phyloP scores from a whole-genome alignment of 2,797 vertebrate genomes.

The Tragelaphus eurycerus region DNA sequence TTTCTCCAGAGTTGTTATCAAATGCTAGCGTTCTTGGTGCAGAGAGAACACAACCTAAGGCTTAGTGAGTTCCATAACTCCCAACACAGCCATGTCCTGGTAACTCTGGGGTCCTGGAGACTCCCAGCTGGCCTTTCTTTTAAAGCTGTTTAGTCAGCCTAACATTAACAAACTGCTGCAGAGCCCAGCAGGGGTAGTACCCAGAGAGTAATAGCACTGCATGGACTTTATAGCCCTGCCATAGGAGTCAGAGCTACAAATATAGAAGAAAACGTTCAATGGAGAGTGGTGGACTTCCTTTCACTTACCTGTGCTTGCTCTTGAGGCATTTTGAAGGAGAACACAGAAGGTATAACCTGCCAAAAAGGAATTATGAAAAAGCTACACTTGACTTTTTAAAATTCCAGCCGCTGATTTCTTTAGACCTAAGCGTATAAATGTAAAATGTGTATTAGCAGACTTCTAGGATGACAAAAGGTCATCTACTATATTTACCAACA shows the following conservation, averaged over 20 bases:
- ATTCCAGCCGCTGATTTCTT: neutral
- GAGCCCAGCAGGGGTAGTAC: neutral
- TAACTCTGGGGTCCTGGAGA: neutral
- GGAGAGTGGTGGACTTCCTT: neutral
- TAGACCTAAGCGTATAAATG: neutral
- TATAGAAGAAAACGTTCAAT: neutral
- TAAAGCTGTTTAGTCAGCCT: neutral
- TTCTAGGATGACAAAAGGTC: neutral
- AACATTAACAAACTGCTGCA: neutral
- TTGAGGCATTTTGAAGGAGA: slow-evolving; percentile 60
- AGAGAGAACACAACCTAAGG: neutral
- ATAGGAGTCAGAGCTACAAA: neutral
- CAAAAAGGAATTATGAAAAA: neutral
- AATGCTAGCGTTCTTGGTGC: neutral
- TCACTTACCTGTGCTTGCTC: slow-evolving; percentile 64
- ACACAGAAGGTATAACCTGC: slow-evolving; percentile 40
- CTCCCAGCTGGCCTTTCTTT: neutral
- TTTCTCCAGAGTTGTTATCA: neutral
- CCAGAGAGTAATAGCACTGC: neutral
- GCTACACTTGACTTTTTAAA: neutral
- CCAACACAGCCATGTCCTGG: neutral
- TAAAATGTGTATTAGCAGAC: neutral
- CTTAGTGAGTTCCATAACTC: neutral
- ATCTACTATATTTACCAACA: neutral
- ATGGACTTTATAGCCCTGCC: neutral